A percentile compares a stretch with the other conserved stretches of the same genome.
These are phyloP conservation scores for Drosophila fungiperda DNA, from an alignment of 2,888 invertebrate genomes.

Conservation along the genomic window DNA sequence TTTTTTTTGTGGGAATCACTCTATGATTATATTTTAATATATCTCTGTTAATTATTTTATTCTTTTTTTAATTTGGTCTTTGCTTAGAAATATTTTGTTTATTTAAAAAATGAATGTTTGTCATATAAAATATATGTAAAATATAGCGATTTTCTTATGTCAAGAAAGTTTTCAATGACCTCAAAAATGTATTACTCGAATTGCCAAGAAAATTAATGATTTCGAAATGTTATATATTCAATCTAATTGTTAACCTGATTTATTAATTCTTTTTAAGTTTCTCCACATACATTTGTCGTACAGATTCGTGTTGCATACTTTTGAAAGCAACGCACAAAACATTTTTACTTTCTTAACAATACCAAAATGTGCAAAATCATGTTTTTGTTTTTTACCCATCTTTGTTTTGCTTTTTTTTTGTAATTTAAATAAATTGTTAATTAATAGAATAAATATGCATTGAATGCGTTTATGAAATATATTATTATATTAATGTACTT, in stretches of 20 bases:
- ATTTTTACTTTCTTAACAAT: neutral
- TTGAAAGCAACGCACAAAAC: neutral
- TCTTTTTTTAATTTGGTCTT: too few species aligned
- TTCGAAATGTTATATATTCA: neutral
- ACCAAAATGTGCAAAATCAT: neutral
- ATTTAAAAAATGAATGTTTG: neutral
- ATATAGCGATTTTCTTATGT: neutral
- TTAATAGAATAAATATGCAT: neutral
- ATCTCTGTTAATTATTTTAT: neutral
- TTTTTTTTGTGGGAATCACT: neutral
- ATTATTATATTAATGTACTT: slow-evolving; percentile 14
- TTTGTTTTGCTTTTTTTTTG: neutral
- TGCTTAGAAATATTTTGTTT: neutral
- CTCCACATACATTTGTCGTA: neutral
- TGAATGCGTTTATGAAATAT: neutral
- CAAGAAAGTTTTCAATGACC: neutral
- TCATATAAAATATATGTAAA: neutral
- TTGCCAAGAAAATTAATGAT: neutral
- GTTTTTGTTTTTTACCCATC: neutral
- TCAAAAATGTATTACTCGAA: neutral
- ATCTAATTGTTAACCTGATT: neutral
- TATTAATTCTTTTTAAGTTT: neutral
- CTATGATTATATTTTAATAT: neutral
- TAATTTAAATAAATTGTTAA: neutral
- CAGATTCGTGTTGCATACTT: slow-evolving; percentile 41